phyloP scores from a whole-genome alignment of 2,113 vertebrate genomes.

The Nestor notabilis region DNA sequence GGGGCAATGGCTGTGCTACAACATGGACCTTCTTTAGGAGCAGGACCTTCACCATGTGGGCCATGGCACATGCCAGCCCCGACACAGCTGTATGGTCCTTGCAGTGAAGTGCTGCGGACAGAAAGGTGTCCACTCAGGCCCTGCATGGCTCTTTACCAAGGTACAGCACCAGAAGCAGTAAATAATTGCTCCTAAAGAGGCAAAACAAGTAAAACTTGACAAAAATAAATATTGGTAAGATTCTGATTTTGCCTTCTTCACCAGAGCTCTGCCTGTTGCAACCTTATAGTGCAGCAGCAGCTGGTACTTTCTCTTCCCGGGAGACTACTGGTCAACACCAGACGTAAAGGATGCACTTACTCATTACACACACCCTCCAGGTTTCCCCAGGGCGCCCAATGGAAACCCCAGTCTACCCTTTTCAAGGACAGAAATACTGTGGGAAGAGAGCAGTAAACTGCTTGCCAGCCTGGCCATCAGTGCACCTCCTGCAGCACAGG shows the following conservation, averaged over 20 bases:
- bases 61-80: background rate
- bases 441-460: background rate
- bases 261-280: background rate
- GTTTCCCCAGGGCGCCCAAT: background rate
- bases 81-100: background rate
- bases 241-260: background rate
- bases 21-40: background rate
- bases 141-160: background rate
- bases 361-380: background rate
- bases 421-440: background rate
- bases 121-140: background rate
- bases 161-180: background rate
- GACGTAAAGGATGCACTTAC: background rate
- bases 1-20: background rate
- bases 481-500: background rate
- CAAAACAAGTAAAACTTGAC: background rate
- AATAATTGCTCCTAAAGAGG: background rate
- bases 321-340: background rate
- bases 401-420: background rate
- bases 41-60: rapidly evolving
- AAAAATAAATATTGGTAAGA: background rate
- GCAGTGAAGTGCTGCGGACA: too few species aligned
- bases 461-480: background rate
- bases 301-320: background rate
- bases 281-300: background rate